phyloP scores from a whole-genome alignment of 1,140 invertebrate species.

The Drosophila nikananu region DNA sequence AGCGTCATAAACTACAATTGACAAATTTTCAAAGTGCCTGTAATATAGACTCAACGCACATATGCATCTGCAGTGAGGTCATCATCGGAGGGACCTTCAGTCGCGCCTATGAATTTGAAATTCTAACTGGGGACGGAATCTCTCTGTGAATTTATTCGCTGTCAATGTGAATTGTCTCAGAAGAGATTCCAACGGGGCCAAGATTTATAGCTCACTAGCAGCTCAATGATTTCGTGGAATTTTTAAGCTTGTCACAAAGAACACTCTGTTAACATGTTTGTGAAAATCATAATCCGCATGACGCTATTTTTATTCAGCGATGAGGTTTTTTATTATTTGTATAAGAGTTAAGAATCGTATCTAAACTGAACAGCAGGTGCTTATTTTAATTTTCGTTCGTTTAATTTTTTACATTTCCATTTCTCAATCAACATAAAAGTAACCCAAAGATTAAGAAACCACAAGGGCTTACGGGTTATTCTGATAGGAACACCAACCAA shows the following conservation, averaged over 20 bases:
- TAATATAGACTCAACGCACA: constrained; percentile 16
- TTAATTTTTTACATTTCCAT: not conserved
- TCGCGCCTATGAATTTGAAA: constrained; percentile 8
- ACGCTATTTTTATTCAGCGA: constrained; percentile 13
- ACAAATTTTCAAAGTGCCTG: constrained; percentile 43
- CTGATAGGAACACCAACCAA: constrained; percentile 19
- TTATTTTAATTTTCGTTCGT: no score
- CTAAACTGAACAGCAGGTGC: no score
- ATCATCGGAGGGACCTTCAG: constrained; percentile 31
- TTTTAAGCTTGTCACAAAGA: constrained; percentile 16
- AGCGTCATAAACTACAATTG: constrained; percentile 61
- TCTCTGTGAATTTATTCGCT: constrained; percentile 10
- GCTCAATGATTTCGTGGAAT: constrained; percentile 31
- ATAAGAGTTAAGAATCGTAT: not conserved
- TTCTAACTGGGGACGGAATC: constrained; percentile 17
- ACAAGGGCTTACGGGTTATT: constrained; percentile 35
- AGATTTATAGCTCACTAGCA: constrained; percentile 17
- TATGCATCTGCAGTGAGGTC: constrained; percentile 32
- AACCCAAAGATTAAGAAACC: constrained; percentile 43
- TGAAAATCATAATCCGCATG: constrained; percentile 4
- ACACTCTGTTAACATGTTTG: not conserved
- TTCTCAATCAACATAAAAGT: not conserved
- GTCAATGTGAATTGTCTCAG: constrained; percentile 37
- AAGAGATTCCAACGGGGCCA: constrained; percentile 11
- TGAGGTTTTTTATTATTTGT: not conserved